These are phyloP conservation scores for Naja naja DNA, from an alignment of 2,113 vertebrate genomes.

Conservation along the genomic window DNA sequence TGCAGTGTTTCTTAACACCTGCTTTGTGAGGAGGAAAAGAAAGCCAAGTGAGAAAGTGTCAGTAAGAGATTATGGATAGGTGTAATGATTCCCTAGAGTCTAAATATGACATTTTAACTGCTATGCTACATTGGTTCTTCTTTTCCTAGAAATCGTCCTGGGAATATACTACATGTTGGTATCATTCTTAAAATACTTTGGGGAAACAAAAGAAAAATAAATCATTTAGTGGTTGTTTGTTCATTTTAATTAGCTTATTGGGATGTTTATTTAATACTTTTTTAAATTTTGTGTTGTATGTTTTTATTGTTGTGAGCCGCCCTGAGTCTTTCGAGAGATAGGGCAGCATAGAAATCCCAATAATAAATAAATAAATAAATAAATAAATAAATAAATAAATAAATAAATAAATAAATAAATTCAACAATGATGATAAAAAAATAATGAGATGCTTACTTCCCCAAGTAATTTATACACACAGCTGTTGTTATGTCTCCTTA, in stretches of 20 bases:
- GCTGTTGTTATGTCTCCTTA: neutral
- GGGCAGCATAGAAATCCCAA: too few species aligned
- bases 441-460: neutral
- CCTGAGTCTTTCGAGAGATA: too few species aligned
- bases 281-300: too few species aligned
- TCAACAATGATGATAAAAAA: neutral
- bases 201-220: neutral
- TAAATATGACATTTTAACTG: neutral
- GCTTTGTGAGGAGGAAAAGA: neutral
- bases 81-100: neutral
- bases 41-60: neutral
- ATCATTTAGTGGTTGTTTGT: too few species aligned
- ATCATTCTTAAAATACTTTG: neutral
- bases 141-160: neutral
- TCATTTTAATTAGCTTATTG: too few species aligned
- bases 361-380: too few species aligned
- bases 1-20: neutral
- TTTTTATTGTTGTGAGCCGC: too few species aligned
- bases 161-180: neutral
- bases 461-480: neutral
- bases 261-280: too few species aligned
- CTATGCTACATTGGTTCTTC: neutral
- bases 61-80: neutral
- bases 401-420: too few species aligned
- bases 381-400: too few species aligned